phyloP scores from a whole-genome alignment of 2,888 invertebrate genomes.

The Dugesia japonica region DNA sequence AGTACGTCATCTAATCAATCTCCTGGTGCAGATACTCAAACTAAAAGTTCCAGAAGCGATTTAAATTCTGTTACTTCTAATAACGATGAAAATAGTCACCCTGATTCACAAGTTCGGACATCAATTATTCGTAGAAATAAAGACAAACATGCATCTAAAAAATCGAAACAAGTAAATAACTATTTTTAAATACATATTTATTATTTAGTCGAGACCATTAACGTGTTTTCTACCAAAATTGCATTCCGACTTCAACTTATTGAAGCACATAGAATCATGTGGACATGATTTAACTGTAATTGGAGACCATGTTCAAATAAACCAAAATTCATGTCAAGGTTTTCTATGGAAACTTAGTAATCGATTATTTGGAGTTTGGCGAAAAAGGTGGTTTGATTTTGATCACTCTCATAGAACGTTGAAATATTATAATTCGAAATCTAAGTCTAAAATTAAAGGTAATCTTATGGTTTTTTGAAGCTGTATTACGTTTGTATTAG shows the following conservation, averaged over 20 bases:
- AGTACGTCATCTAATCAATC: constrained; percentile 8
- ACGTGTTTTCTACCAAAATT: constrained; percentile 37
- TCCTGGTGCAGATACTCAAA: background rate
- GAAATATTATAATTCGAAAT: constrained; percentile 12
- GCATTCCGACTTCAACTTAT: constrained; percentile 1
- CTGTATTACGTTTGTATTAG: background rate
- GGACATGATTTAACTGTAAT: background rate
- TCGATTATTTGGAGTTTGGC: constrained; percentile 7
- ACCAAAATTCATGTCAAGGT: background rate
- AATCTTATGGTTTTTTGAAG: background rate
- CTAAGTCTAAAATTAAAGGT: constrained; percentile 4
- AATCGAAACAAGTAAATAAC: background rate
- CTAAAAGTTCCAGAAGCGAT: constrained; percentile 4
- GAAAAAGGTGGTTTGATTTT: background rate
- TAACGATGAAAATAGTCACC: constrained; percentile 11
- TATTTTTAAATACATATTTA: background rate
- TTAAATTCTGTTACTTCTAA: constrained; percentile 4
- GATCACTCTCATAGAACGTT: background rate
- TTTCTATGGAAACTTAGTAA: constrained; percentile 6
- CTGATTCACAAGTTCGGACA: background rate
- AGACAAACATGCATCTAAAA: background rate
- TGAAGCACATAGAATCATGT: constrained; percentile 4
- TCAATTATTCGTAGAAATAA: constrained; percentile 9
- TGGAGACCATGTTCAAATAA: background rate
- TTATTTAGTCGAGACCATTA: background rate